Base-by-base conservation (phyloP, 2,888 invertebrate genomes). In the Volucella inflata region DNA sequence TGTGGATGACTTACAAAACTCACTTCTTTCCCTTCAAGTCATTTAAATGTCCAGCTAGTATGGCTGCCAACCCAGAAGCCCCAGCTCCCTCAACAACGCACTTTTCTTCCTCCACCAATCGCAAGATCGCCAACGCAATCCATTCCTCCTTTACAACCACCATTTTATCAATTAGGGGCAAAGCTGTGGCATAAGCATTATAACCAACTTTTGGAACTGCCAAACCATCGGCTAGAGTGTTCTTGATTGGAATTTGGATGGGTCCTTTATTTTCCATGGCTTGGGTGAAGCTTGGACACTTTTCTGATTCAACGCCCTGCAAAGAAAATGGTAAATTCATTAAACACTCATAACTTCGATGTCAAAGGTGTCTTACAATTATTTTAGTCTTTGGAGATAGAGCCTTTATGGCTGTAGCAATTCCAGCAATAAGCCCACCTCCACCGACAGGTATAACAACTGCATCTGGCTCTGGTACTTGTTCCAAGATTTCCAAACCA, bases 51-150 rank as follows among this genome's bases (percentile, higher is more conserved):
- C 96, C 97, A 0, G 96, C 95, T 89, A 98, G 93, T 89, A 98
- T 95, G 30, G 97, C 98, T 0, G 97, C 98, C 11, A 98, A 93
- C 0, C 96, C 96, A 1, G 95, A 94, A 0, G 97, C 98, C 0
- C 98, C 98, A 0, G 97, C 98, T 0, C 98, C 98, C 91, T 98
- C 98, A 17, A 98, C 97, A 12, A 98, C 97, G 88, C 96, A 96
- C 91, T 98, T 97, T 91, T 97, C 97, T 87, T 95, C 93, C 90
- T 97, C 97, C 8, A 96, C 95, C 72, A 97, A 92, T 36, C 95
- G 94, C 75, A 97, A 91, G 75, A 97, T 97, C 1, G 97, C 95
- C 81, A 97, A 94, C 1, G 97, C 97, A 72, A 97, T 95, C 94
- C 95, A 96, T 90, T 97, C 96, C 91, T 96, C 97, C 90, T 95